Evolutionary conservation across 2,888 invertebrate genomes (phyloP).

Genomic region (Crocallis elinguaria): DNA sequence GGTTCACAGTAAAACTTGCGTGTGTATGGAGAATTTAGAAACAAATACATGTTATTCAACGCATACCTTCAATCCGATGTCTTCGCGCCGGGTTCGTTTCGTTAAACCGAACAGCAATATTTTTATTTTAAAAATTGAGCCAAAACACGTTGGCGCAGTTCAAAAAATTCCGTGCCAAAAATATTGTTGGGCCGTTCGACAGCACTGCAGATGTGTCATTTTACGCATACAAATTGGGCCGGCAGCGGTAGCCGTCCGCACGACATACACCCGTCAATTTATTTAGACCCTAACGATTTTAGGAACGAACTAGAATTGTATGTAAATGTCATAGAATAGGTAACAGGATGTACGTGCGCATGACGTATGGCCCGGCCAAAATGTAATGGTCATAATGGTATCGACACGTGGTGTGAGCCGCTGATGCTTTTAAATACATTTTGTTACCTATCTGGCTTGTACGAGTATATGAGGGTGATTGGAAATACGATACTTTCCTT

Average conservation of each 20-base stretch:
- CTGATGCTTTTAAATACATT: background rate
- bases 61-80: slow-evolving; percentile 16
- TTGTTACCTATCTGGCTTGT: slow-evolving; percentile 6
- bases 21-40: slow-evolving; percentile 43
- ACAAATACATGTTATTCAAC: slow-evolving; percentile 27
- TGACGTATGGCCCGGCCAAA: background rate
- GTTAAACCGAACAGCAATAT: background rate
- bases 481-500: too few species aligned
- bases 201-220: slow-evolving; percentile 77
- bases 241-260: slow-evolving; percentile 32
- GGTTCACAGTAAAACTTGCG: slow-evolving; percentile 43
- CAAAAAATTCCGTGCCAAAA: slow-evolving; percentile 67
- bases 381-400: background rate
- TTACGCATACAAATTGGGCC: slow-evolving; percentile 68
- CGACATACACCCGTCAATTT: slow-evolving; percentile 27
- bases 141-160: slow-evolving; percentile 55
- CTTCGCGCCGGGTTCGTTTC: background rate
- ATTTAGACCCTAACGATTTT: slow-evolving; percentile 30
- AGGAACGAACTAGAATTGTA: background rate
- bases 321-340: slow-evolving; percentile 4
- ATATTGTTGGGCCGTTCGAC: slow-evolving; percentile 62
- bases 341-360: background rate
- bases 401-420: slow-evolving; percentile 17
- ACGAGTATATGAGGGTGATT: too few species aligned
- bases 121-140: background rate